phyloP scores from a whole-genome alignment of 2,888 invertebrate genomes.

The Ochropleura leucogaster region DNA sequence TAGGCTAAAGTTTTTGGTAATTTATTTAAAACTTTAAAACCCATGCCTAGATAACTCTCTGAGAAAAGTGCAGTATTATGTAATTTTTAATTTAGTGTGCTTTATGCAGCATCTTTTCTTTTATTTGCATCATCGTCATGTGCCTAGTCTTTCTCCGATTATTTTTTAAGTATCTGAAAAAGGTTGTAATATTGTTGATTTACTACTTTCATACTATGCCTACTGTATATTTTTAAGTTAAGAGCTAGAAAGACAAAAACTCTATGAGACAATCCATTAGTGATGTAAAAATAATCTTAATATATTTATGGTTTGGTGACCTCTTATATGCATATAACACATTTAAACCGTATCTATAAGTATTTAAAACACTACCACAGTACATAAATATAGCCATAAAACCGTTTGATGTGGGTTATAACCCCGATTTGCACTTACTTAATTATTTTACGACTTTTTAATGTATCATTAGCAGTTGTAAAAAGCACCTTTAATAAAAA shows the following conservation, averaged over 20 bases:
- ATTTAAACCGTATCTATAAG: constrained; percentile 34
- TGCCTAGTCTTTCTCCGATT: background rate
- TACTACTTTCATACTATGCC: background rate
- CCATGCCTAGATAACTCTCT: no score
- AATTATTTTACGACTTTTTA: constrained; percentile 60
- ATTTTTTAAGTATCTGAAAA: background rate
- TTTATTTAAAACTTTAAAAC: no score
- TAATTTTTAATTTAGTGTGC: no score
- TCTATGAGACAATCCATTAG: constrained; percentile 12
- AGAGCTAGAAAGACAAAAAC: background rate
- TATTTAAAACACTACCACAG: constrained; percentile 28
- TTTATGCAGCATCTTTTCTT: background rate
- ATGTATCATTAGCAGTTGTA: constrained; percentile 50
- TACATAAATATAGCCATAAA: constrained; percentile 51
- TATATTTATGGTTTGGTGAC: constrained; percentile 29
- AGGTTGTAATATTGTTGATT: no score
- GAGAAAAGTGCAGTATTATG: no score
- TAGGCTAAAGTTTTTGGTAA: no score
- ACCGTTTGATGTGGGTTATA: constrained; percentile 30
- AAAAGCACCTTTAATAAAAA: constrained; percentile 49
- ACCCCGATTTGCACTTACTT: constrained; percentile 60
- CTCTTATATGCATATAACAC: constrained; percentile 27
- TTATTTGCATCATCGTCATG: no score
- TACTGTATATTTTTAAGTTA: background rate
- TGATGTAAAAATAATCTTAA: constrained; percentile 18